phyloP scores from a whole-genome alignment of 2,113 vertebrate genomes.

The Equus quagga region DNA sequence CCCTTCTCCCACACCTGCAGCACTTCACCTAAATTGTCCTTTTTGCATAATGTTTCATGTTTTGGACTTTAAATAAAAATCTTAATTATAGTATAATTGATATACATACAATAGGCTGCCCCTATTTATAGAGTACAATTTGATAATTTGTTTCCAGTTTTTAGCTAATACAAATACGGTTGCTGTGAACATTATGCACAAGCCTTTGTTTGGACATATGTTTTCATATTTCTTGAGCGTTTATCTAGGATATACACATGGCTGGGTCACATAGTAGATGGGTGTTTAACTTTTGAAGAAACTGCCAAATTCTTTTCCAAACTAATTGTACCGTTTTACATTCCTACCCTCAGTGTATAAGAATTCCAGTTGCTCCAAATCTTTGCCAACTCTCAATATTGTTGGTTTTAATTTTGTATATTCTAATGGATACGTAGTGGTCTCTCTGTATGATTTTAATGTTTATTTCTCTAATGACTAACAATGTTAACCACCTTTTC shows the following conservation, averaged over 20 bases:
- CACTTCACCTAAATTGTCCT: background rate
- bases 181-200: background rate
- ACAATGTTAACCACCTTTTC: background rate
- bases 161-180: background rate
- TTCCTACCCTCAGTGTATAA: background rate
- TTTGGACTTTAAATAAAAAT: slow-evolving; percentile 4
- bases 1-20: background rate
- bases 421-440: background rate
- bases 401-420: background rate
- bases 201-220: background rate
- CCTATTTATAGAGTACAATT: background rate
- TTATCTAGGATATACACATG: background rate
- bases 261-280: background rate
- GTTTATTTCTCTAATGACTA: background rate
- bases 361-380: background rate
- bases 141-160: background rate
- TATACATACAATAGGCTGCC: background rate
- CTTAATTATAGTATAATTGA: background rate
- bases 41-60: background rate
- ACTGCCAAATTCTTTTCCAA: background rate
- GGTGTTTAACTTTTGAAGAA: slow-evolving; percentile 26
- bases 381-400: background rate
- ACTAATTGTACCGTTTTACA: background rate
- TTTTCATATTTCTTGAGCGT: background rate
- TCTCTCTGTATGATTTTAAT: background rate